A percentile compares a stretch with the other conserved stretches of the same genome.
These are phyloP conservation scores for Phoenicopterus ruber DNA, from an alignment of 2,113 vertebrate species.

Conservation along the genomic window DNA sequence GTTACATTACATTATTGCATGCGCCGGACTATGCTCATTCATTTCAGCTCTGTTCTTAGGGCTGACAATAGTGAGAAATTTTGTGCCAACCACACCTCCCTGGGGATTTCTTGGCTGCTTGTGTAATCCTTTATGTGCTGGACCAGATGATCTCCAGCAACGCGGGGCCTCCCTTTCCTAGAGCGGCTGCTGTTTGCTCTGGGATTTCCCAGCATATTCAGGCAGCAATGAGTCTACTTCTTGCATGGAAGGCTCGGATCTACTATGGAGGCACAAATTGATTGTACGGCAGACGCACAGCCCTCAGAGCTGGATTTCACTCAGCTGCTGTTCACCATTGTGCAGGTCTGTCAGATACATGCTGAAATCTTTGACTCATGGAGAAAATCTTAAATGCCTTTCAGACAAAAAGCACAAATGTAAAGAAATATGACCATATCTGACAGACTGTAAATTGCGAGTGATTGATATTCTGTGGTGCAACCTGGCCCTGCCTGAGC, in stretches of 20 bases:
- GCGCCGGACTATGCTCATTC: not conserved
- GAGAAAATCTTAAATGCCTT: not conserved
- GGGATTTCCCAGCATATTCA: not conserved
- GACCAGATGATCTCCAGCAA: not conserved
- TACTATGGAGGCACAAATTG: not conserved
- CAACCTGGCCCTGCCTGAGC: not conserved
- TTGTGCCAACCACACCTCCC: not conserved
- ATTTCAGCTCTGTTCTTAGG: not conserved
- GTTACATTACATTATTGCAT: no score
- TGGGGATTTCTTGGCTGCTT: not conserved
- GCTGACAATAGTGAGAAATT: not conserved
- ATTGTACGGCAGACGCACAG: not conserved
- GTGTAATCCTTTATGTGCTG: not conserved
- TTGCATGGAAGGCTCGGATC: not conserved
- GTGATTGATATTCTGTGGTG: not conserved
- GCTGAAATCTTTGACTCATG: not conserved
- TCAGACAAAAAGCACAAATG: not conserved
- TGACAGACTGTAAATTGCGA: not conserved
- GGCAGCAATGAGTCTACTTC: not conserved
- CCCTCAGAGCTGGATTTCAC: not conserved
- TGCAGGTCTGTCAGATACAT: not conserved
- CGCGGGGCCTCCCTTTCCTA: not conserved
- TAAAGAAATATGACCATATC: not conserved
- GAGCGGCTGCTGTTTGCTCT: not conserved
- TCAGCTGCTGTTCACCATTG: not conserved